Conservation (phyloP, 2,113 vertebrate species). For the Heloderma charlesbogerti region DNA sequence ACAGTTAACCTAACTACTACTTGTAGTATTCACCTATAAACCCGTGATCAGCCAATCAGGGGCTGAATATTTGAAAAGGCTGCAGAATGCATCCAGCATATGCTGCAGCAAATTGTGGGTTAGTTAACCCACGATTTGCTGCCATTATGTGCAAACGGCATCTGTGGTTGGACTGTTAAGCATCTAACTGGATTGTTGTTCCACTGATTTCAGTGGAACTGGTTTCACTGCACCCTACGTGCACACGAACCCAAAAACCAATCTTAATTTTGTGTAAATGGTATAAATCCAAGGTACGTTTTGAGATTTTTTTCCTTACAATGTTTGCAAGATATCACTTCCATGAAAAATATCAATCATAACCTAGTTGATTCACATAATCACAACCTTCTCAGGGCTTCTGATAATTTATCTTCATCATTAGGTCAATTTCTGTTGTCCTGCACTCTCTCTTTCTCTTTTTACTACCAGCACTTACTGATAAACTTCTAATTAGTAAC, state of each 20-base stretch:
- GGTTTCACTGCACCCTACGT: not conserved
- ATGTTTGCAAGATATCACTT: not conserved
- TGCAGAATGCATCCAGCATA: too few relatives aligned
- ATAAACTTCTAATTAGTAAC: not conserved
- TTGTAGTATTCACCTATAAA: too few relatives aligned
- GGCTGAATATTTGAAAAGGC: too few relatives aligned
- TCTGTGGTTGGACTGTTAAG: not conserved
- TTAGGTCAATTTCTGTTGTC: not conserved
- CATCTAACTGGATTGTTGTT: not conserved
- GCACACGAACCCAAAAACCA: not conserved
- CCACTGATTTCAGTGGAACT: not conserved
- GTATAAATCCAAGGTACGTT: not conserved
- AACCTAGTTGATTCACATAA: conserved; percentile 7
- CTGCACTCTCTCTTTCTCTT: too few relatives aligned
- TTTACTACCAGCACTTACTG: not conserved
- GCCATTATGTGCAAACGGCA: too few relatives aligned
- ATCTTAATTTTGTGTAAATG: not conserved
- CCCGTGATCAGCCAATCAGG: too few relatives aligned
- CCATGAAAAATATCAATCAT: not conserved
- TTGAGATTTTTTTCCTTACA: not conserved
- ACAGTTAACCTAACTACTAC: too few relatives aligned
- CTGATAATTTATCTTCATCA: conserved; percentile 13
- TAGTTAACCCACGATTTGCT: too few relatives aligned
- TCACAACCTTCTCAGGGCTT: not conserved
- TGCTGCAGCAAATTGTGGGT: too few relatives aligned